Percentiles rank a stretch among this genome's conserved stretches.
These are phyloP conservation scores for Carabus problematicus DNA, from an alignment of 2,888 invertebrate species.

Conservation along the genomic window DNA sequence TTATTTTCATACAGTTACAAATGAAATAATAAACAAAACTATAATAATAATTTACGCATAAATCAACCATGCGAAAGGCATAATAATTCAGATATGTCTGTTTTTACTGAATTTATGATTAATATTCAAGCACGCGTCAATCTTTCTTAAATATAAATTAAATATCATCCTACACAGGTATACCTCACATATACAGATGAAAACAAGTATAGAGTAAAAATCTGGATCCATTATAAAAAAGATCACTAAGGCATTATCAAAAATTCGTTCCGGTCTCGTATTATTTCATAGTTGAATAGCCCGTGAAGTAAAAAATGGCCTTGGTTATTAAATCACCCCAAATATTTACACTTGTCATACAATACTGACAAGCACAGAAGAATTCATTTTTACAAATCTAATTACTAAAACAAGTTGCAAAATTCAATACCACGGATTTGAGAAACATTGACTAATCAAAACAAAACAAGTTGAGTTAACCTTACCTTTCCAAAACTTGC, in stretches of 20 bases:
- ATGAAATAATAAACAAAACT: slow-evolving; percentile 10
- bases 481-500: slow-evolving; percentile 40
- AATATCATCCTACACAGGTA: slow-evolving; percentile 31
- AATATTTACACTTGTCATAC: not conserved
- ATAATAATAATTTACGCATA: slow-evolving; percentile 7
- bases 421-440: not conserved
- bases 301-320: slow-evolving; percentile 46
- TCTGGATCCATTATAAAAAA: slow-evolving; percentile 32
- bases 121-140: slow-evolving; percentile 23
- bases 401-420: not conserved
- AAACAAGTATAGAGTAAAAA: slow-evolving; percentile 33
- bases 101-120: slow-evolving; percentile 17
- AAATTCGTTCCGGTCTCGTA: slow-evolving; percentile 45
- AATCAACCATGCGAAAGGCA: not conserved
- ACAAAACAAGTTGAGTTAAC: slow-evolving; percentile 34
- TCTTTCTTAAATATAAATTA: slow-evolving; percentile 24
- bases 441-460: slow-evolving; percentile 18
- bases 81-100: slow-evolving; percentile 15
- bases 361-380: not conserved
- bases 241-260: slow-evolving; percentile 44
- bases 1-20: no score
- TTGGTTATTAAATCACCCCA: slow-evolving; percentile 31
- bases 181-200: slow-evolving; percentile 9
- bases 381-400: slow-evolving; percentile 6
- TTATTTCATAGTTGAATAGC: slow-evolving; percentile 47